phyloP scores from a whole-genome alignment of 2,797 vertebrate genomes.

The Hypotaenidia philippensis region DNA sequence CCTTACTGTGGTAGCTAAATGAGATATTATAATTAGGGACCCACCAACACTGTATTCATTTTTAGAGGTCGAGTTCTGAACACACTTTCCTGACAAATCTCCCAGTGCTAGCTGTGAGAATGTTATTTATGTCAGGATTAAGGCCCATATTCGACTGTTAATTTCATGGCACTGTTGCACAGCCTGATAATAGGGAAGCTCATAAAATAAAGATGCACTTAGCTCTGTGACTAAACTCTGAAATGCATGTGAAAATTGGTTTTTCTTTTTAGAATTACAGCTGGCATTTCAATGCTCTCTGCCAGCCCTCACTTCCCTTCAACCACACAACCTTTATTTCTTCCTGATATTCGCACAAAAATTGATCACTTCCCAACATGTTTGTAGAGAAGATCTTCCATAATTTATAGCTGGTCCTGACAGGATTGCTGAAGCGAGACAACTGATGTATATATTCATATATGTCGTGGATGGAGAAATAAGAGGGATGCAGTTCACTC shows the following conservation, averaged over 20 bases:
- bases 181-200: conserved; percentile 31
- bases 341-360: background rate
- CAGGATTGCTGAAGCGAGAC: background rate
- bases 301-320: background rate
- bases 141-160: conserved; percentile 3
- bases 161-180: conserved; percentile 22
- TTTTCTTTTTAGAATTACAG: conserved; percentile 42
- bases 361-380: background rate
- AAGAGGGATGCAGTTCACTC: no score
- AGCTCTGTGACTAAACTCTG: conserved; percentile 63
- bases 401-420: background rate
- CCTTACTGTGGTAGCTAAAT: background rate
- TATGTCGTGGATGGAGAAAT: no score
- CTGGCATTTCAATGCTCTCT: background rate
- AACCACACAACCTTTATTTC: background rate
- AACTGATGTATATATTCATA: background rate
- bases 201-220: conserved; percentile 32
- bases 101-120: conserved; percentile 2
- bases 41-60: background rate
- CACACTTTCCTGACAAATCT: background rate
- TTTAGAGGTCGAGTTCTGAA: conserved; percentile 6
- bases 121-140: conserved; percentile 53
- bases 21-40: conserved; percentile 22
- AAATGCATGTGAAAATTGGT: conserved; percentile 56
- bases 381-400: background rate